Base-by-base conservation (phyloP, 2,797 vertebrate species). In the Fundulus diaphanus region DNA sequence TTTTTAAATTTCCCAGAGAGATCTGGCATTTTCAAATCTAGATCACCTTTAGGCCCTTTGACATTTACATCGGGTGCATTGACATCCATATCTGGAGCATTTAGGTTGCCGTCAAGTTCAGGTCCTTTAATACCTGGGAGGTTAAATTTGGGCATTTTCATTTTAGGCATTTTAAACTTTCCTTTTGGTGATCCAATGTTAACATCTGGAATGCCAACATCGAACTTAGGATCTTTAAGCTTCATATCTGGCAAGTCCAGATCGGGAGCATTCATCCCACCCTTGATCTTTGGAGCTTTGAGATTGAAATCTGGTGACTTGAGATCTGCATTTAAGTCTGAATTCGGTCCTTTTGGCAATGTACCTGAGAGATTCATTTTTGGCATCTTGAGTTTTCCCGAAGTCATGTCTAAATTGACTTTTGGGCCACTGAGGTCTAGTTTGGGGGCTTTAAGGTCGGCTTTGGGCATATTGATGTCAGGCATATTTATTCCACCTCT, bases 1-100 rank as follows among this genome's bases (percentile, higher is more conserved):
- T 76, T 91, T 65, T 91, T 92, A 1, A 94, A 46, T 82, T 90
- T 93, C 0, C 87, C 77, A 15, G 88, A 90, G 1, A 83, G 85
- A 7, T 68, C 82, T 44, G 75, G n/a, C 1, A 92, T 0, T 52
- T 92, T 73, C 29, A 77, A 6, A 73, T 87, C 78, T 0, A 93
- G 27, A 15, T 86, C 76, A 0, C 57, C 24, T 70, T 90, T 90
- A 0, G 90, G 81, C 57, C 1, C 61, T 54, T 81, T 91, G 0
- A 93, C 20, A 20, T 89, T 90, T 15, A 86, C 3, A 12, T 88
- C 82, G 24, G 73, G 63, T 44, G 63, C 51, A n/a, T 56, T 72
- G 18, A 66, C n/a, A 54, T 77, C 57, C 27, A 71, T 31, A 24
- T 77, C 22, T 71, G 49, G 48, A 68, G 27, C 44, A 49, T 68